Conservation (phyloP, 2,113 vertebrate genomes). For the Caracal caracal region DNA sequence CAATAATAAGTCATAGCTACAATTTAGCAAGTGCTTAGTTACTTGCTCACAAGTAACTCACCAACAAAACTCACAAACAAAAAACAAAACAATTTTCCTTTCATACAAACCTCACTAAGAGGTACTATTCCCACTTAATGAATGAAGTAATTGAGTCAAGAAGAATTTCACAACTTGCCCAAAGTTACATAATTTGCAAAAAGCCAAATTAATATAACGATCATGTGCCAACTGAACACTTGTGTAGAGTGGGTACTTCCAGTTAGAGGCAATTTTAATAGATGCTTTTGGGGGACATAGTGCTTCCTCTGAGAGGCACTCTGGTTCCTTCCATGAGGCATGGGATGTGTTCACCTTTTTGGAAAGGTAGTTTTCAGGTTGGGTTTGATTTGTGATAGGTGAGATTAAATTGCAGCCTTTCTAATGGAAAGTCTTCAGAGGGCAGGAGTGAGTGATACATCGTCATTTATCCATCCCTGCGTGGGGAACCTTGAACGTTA, state of each 20-base stretch:
- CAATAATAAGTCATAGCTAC: neutral
- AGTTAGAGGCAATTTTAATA: neutral
- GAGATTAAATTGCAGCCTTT: neutral
- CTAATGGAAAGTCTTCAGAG: neutral
- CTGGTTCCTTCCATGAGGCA: neutral
- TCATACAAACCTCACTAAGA: neutral
- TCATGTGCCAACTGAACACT: accelerated
- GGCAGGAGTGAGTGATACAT: neutral
- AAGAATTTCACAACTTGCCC: neutral
- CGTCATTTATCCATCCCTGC: neutral
- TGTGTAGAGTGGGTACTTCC: accelerated
- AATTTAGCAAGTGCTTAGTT: neutral
- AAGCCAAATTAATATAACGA: neutral
- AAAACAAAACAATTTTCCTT: neutral
- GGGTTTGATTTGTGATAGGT: neutral
- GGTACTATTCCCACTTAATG: neutral
- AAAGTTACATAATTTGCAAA: neutral
- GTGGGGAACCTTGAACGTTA: neutral
- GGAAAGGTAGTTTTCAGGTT: neutral
- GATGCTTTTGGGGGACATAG: neutral
- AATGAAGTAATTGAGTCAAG: neutral
- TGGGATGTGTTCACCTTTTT: neutral
- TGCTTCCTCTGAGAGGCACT: neutral
- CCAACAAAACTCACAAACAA: neutral
- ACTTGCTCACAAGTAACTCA: neutral